These are phyloP conservation scores for Rhadinocentrus ornatus DNA, from an alignment of 2,797 vertebrate species.

Conservation along the genomic window DNA sequence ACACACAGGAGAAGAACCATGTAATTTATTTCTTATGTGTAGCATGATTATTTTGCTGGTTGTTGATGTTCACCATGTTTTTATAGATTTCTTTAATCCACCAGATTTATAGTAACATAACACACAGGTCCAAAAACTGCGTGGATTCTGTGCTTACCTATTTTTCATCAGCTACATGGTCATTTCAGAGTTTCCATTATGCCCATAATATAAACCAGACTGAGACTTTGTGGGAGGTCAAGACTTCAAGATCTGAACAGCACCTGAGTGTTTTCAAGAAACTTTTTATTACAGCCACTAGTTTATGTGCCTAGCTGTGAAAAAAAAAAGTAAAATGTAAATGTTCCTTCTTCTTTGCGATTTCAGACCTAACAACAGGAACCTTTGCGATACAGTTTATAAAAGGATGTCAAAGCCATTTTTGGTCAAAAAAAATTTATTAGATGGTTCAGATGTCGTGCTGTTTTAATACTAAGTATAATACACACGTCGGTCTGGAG, in stretches of 20 bases:
- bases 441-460: conserved; percentile 77
- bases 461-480: conserved; percentile 80
- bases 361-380: conserved; percentile 79
- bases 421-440: conserved; percentile 79
- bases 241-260: conserved; percentile 71
- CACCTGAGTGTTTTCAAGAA: conserved; percentile 72
- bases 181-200: conserved; percentile 49
- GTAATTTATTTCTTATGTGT: conserved; percentile 66
- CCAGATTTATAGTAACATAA: conserved; percentile 68
- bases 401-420: conserved; percentile 89
- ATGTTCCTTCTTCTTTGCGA: conserved; percentile 67
- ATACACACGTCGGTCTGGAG: conserved; percentile 76
- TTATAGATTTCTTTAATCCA: conserved; percentile 63
- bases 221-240: conserved; percentile 64
- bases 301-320: conserved; percentile 85
- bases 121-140: conserved; percentile 52
- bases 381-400: conserved; percentile 82
- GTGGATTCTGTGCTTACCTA: conserved; percentile 56
- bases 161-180: conserved; percentile 42
- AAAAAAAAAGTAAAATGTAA: conserved; percentile 44
- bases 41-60: conserved; percentile 77
- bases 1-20: conserved; percentile 65
- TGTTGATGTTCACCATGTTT: conserved; percentile 68
- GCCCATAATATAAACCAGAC: conserved; percentile 69
- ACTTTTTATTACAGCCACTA: conserved; percentile 79